Conservation (phyloP, 2,113 vertebrate genomes). For the Dasypus novemcinctus region DNA sequence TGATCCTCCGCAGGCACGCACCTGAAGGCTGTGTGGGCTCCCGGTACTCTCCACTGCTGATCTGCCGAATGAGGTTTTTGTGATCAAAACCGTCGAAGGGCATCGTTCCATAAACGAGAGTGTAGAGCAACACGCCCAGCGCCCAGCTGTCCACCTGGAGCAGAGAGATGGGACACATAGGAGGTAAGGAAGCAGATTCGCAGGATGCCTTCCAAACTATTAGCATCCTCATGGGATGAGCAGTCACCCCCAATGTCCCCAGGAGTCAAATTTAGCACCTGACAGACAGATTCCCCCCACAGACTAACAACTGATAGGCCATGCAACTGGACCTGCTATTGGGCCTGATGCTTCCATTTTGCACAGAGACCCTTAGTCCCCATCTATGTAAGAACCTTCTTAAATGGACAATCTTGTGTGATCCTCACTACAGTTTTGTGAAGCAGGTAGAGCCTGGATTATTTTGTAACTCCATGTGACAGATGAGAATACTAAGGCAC, state of each 20-base stretch:
- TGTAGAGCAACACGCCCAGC: constrained; percentile 97
- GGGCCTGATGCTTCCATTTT: background rate
- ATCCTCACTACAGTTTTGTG: background rate
- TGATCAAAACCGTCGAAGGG: constrained; percentile 98
- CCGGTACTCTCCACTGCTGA: constrained; percentile 98
- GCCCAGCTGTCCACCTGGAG: constrained; percentile 99
- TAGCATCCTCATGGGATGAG: background rate
- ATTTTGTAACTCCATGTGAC: background rate
- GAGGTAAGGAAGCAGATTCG: constrained; percentile 27
- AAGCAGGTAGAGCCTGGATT: background rate
- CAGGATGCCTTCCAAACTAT: background rate
- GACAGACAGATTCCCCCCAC: background rate
- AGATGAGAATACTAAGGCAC: background rate
- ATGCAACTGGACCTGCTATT: background rate
- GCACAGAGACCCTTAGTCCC: background rate
- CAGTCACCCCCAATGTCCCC: background rate
- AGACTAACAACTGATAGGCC: background rate
- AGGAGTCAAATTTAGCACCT: constrained; percentile 21
- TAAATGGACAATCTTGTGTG: background rate
- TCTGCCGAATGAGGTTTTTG: constrained; percentile 98
- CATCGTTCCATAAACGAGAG: constrained; percentile 98
- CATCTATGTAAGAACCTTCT: background rate
- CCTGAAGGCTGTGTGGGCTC: constrained; percentile 99
- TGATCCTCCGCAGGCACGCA: constrained; percentile 74
- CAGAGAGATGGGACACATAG: constrained; percentile 67